Percentiles rank a stretch among this genome's conserved stretches.
Conservation (phyloP, 2,797 vertebrate species). For the Manis javanica region DNA sequence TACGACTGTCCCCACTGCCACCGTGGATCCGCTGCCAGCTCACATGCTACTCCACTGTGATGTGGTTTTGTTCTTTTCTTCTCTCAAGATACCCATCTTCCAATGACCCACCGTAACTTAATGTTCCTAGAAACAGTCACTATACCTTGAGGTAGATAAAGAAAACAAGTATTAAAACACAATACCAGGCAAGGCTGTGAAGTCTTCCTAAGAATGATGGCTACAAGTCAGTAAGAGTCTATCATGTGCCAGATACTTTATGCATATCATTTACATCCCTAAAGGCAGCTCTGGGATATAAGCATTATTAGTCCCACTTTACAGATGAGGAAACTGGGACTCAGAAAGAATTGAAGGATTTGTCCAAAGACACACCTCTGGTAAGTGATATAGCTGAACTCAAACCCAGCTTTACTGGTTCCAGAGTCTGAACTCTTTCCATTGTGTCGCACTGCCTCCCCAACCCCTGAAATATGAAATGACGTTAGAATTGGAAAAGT, state of each 20-base stretch:
- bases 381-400: background rate
- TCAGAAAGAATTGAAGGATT: background rate
- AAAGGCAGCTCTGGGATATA: background rate
- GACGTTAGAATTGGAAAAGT: background rate
- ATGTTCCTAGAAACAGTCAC: background rate
- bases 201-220: background rate
- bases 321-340: background rate
- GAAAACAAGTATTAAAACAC: background rate
- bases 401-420: background rate
- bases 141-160: background rate
- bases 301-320: background rate
- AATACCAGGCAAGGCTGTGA: background rate
- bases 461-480: background rate
- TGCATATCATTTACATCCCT: background rate
- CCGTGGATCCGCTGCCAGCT: background rate
- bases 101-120: background rate
- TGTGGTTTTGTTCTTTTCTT: background rate
- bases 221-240: background rate
- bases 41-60: background rate
- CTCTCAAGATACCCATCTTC: background rate
- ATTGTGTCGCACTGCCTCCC: background rate
- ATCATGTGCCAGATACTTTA: background rate
- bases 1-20: background rate
- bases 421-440: background rate
- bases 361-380: background rate